Evolutionary conservation across 2,888 invertebrate genomes (phyloP), one percentile per base, ranked within the genome.

Genomic region (Troides aeacus): DNA sequence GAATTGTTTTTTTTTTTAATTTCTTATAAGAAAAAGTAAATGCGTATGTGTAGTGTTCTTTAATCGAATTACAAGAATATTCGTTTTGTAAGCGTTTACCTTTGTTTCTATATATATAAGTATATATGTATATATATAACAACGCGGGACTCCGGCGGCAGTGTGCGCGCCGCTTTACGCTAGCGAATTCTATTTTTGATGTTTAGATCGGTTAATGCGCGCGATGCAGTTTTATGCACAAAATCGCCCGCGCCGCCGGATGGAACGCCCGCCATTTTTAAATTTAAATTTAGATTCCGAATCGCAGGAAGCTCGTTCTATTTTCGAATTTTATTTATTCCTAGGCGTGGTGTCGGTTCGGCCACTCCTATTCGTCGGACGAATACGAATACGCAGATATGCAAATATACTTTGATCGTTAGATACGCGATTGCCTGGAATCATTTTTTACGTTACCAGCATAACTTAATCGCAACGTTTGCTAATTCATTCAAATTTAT

Each of bases 191-290:
- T 92, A 92, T 92, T 92, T 92, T 91, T 91, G 90, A 89, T 88
- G 90, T 89, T 88, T 87, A 88, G 89, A 91, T 92, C 89, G 87
- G 85, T 85, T 86, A 89, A 88, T 85, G 87, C 84, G 81, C 82
- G 82, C 87, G 86, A 86, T 89, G 89, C 90, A 91, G 87, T 92
- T 92, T 92, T 92, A 92, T 91, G 92, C 86, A 88, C 88, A 90
- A 91, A 90, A 86, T 87, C 84, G 81, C 81, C 82, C 84, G 75
- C 77, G 77, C 84, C 87, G 78, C 75, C 78, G 77, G 78, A 78
- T 79, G 79, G 78, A 79, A 73, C 78, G 79, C 73, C 80, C 78
- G 85, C 85, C 89, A 89, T 88, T 88, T 89, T 89, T 86, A 86
- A 83, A 83, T 87, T 85, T 85, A 89, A 88, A 84, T 89, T 87